These are phyloP conservation scores for Ptilonorhynchus violaceus DNA, from an alignment of 2,113 vertebrate genomes.

Conservation along the genomic window DNA sequence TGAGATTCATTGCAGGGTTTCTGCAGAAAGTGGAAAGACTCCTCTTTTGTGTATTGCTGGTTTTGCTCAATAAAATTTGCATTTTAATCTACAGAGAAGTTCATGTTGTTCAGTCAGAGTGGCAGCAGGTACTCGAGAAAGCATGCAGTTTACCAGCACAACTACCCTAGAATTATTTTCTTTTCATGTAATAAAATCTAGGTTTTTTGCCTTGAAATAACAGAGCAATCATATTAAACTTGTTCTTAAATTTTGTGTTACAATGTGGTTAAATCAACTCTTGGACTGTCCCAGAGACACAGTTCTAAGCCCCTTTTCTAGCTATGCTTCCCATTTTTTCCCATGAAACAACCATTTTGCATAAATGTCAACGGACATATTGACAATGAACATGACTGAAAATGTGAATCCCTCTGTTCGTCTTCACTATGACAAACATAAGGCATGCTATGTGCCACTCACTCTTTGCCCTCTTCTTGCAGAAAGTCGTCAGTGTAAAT, in stretches of 20 bases:
- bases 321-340: not conserved
- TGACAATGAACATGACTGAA: too few relatives aligned
- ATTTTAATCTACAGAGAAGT: constrained; percentile 32
- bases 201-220: not conserved
- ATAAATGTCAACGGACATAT: not conserved
- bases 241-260: not conserved
- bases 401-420: not conserved
- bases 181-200: not conserved
- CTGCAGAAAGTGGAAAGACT: not conserved
- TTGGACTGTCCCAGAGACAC: not conserved
- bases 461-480: not conserved
- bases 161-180: not conserved
- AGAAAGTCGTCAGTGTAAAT: not conserved
- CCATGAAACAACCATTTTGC: not conserved
- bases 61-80: constrained; percentile 42
- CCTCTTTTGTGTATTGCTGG: not conserved
- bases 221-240: not conserved
- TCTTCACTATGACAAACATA: not conserved
- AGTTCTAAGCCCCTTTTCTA: not conserved
- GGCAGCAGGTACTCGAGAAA: not conserved
- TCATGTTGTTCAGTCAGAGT: not conserved
- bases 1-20: not conserved
- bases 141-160: not conserved
- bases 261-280: not conserved
- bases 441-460: fast-evolving